These are phyloP conservation scores for Bovichtus diacanthus DNA, from an alignment of 2,797 vertebrate species.

Conservation along the genomic window DNA sequence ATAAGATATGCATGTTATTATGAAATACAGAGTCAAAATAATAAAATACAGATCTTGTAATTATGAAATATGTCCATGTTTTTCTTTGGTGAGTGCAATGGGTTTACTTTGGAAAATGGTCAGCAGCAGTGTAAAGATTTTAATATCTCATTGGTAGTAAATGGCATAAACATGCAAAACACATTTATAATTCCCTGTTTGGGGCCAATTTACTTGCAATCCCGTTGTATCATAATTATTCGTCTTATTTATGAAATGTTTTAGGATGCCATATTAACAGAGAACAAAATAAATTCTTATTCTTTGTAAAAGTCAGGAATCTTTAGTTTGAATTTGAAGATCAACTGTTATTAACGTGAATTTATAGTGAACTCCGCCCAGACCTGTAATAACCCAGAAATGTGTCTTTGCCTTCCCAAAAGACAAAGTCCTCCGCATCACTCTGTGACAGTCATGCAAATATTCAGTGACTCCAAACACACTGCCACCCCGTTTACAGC, in stretches of 20 bases:
- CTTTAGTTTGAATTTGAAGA: not conserved
- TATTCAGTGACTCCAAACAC: not conserved
- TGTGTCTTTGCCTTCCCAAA: not conserved
- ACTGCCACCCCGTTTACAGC: constrained; percentile 7
- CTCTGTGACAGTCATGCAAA: not conserved
- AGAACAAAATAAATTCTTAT: not conserved
- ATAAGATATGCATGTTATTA: not conserved
- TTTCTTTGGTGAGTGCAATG: not conserved
- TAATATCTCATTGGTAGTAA: not conserved
- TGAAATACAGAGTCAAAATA: not conserved
- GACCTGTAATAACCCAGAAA: not conserved
- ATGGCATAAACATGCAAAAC: constrained; percentile 3
- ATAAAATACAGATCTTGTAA: not conserved
- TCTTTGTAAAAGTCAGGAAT: not conserved
- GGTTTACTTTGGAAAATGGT: constrained; percentile 4
- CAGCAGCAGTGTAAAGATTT: not conserved
- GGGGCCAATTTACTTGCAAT: not conserved
- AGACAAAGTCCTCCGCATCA: constrained; percentile 5
- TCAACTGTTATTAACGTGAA: not conserved
- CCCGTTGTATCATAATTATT: not conserved
- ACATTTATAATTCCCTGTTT: not conserved
- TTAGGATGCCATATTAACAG: not conserved
- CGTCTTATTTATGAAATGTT: not conserved
- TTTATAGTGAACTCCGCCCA: not conserved
- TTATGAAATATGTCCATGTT: not conserved